These are phyloP conservation scores for Leptatherina wallacei DNA, from an alignment of 2,797 vertebrate genomes.

Conservation along the genomic window DNA sequence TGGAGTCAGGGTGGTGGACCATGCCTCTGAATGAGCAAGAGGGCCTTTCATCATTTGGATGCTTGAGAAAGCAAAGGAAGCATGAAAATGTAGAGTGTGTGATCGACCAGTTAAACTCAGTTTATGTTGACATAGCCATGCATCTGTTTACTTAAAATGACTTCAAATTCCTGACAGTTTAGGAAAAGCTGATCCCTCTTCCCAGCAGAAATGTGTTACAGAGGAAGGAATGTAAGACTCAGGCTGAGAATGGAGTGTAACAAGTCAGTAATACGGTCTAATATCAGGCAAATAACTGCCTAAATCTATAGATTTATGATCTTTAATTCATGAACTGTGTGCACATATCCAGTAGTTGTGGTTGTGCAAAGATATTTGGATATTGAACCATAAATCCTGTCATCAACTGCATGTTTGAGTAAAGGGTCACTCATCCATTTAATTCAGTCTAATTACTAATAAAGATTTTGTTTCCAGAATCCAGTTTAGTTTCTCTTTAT, in stretches of 20 bases:
- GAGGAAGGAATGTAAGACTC: too few relatives aligned
- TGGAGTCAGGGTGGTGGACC: too few relatives aligned
- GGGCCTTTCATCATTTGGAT: not conserved
- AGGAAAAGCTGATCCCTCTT: too few relatives aligned
- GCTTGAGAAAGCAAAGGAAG: not conserved
- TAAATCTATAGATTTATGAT: too few relatives aligned
- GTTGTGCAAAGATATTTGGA: slow-evolving; percentile 10
- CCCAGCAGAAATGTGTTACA: too few relatives aligned
- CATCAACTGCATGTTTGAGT: slow-evolving; percentile 24
- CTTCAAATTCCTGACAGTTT: not conserved
- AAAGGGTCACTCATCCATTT: slow-evolving; percentile 31
- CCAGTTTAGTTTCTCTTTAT: slow-evolving; percentile 24
- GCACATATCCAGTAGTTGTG: not conserved
- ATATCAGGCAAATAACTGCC: too few relatives aligned
- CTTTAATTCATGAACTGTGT: not conserved
- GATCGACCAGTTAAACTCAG: not conserved
- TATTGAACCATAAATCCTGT: slow-evolving; percentile 2
- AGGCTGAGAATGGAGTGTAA: too few relatives aligned
- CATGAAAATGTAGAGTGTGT: too few relatives aligned
- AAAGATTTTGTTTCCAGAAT: slow-evolving; percentile 16
- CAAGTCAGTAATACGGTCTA: too few relatives aligned
- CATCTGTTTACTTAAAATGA: not conserved
- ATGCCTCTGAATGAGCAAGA: too few relatives aligned
- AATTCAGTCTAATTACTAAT: slow-evolving; percentile 40
- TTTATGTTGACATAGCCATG: not conserved